A percentile compares a stretch with the other conserved stretches of the same genome.
These are phyloP conservation scores for Choreutis nemorana DNA, from an alignment of 2,888 invertebrate species.

Conservation along the genomic window DNA sequence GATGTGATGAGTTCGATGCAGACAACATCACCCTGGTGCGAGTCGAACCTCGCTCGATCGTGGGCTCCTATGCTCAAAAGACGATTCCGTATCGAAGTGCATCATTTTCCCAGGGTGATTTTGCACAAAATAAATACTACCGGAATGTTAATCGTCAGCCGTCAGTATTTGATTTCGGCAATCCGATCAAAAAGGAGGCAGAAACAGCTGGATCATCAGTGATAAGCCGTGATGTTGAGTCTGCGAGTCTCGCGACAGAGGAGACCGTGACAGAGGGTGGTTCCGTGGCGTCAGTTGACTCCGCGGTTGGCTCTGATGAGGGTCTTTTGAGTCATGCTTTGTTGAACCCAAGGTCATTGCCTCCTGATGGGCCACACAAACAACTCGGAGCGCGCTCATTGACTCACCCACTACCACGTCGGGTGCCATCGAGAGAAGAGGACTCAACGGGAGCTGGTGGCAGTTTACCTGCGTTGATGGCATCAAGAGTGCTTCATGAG, in stretches of 20 bases:
- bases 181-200: constrained; percentile 23
- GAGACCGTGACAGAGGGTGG: constrained; percentile 48
- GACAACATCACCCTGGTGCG: constrained; percentile 60
- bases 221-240: constrained; percentile 35
- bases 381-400: constrained; percentile 54
- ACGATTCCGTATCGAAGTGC: constrained; percentile 82
- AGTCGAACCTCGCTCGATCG: constrained; percentile 67
- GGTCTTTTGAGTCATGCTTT: constrained; percentile 52
- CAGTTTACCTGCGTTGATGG: constrained; percentile 43
- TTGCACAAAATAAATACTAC: constrained; percentile 66
- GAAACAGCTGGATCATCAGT: constrained; percentile 21
- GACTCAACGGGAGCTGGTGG: constrained; percentile 37
- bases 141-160: constrained; percentile 38
- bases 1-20: constrained; percentile 52
- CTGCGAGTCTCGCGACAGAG: constrained; percentile 34
- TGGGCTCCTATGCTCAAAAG: constrained; percentile 70
- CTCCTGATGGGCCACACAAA: constrained; percentile 54
- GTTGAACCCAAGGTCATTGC: constrained; percentile 48
- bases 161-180: constrained; percentile 52
- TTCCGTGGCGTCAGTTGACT: constrained; percentile 67
- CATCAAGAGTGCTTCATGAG: constrained; percentile 50
- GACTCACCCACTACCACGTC: constrained; percentile 60
- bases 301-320: constrained; percentile 69
- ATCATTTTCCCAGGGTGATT: constrained; percentile 88
- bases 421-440: constrained; percentile 45